A percentile compares a stretch with the other conserved stretches of the same genome.
phyloP scores from a whole-genome alignment of 2,113 vertebrate species.

The Sphaerodactylus townsendi region DNA sequence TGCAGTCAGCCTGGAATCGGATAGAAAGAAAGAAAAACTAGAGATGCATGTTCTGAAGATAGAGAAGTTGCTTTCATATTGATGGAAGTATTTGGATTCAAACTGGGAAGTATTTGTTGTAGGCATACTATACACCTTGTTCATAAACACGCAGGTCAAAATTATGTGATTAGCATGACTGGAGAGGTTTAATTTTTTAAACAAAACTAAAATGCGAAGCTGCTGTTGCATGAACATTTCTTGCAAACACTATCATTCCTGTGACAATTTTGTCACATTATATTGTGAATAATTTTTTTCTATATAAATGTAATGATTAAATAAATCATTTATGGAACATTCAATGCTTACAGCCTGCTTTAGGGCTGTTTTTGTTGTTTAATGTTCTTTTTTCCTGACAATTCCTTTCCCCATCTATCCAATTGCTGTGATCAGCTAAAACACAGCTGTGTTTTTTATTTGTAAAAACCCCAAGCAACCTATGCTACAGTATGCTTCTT shows the following conservation, averaged over 20 bases:
- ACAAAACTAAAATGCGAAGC: conserved; percentile 81
- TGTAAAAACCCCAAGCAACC: conserved; percentile 73
- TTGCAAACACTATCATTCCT: conserved; percentile 83
- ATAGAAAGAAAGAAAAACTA: conserved; percentile 69
- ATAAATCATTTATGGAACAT: conserved; percentile 81
- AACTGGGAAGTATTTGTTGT: conserved; percentile 73
- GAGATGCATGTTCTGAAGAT: conserved; percentile 81
- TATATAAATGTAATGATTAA: conserved; percentile 85
- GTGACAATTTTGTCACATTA: conserved; percentile 78
- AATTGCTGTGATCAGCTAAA: conserved; percentile 72
- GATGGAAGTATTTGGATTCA: conserved; percentile 73
- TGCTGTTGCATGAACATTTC: conserved; percentile 86
- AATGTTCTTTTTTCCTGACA: conserved; percentile 76
- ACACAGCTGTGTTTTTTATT: conserved; percentile 74
- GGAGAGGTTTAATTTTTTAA: conserved; percentile 82
- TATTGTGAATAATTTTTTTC: conserved; percentile 91
- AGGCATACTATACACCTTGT: conserved; percentile 75
- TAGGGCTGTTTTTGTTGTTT: conserved; percentile 82
- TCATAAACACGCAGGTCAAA: conserved; percentile 75
- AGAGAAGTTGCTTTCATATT: conserved; percentile 76
- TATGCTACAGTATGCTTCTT: conserved; percentile 67
- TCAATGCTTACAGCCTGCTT: conserved; percentile 81
- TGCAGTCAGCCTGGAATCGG: conserved; percentile 70
- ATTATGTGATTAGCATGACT: conserved; percentile 79
- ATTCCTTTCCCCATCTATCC: conserved; percentile 73